Evolutionary conservation across 2,888 invertebrate genomes (phyloP).

Genomic region (Dryocosmus kuriphilus): DNA sequence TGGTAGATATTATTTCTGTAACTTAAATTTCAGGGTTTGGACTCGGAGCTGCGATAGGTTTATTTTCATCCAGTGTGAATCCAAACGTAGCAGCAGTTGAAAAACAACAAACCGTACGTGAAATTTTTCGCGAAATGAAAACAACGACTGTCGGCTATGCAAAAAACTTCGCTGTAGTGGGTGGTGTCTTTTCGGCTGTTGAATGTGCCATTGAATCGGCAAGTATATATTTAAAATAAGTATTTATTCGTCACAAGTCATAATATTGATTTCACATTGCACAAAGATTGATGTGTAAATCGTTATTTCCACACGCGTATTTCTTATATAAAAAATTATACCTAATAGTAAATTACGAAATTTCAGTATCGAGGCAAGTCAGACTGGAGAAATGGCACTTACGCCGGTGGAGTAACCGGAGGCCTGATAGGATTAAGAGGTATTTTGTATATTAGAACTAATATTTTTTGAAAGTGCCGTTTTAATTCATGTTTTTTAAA

Average conservation of each 20-base stretch:
- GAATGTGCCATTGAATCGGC: constrained; percentile 97
- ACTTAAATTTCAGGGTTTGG: constrained; percentile 87
- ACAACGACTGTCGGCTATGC: constrained; percentile 94
- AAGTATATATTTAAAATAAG: constrained; percentile 67
- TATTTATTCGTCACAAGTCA: constrained; percentile 10
- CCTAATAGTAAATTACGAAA: constrained; percentile 41
- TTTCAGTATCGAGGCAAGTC: constrained; percentile 90
- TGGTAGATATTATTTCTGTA: not conserved
- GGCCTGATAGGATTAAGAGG: constrained; percentile 93
- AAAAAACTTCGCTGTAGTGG: constrained; percentile 98
- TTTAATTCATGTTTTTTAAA: not conserved
- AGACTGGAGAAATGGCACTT: constrained; percentile 98
- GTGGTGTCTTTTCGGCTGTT: constrained; percentile 94
- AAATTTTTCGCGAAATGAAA: constrained; percentile 95
- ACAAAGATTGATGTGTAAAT: constrained; percentile 3
- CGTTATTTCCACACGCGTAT: not conserved
- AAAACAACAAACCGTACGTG: constrained; percentile 90
- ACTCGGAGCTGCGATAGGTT: constrained; percentile 95
- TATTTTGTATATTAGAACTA: constrained; percentile 65
- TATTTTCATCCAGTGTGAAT: constrained; percentile 97
- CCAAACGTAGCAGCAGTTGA: constrained; percentile 88
- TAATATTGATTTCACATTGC: constrained; percentile 35
- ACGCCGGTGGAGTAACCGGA: constrained; percentile 96
- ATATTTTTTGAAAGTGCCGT: constrained; percentile 3
- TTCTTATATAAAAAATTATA: constrained; percentile 3